phyloP scores from a whole-genome alignment of 2,797 vertebrate genomes.

The Spinus olivaceus region DNA sequence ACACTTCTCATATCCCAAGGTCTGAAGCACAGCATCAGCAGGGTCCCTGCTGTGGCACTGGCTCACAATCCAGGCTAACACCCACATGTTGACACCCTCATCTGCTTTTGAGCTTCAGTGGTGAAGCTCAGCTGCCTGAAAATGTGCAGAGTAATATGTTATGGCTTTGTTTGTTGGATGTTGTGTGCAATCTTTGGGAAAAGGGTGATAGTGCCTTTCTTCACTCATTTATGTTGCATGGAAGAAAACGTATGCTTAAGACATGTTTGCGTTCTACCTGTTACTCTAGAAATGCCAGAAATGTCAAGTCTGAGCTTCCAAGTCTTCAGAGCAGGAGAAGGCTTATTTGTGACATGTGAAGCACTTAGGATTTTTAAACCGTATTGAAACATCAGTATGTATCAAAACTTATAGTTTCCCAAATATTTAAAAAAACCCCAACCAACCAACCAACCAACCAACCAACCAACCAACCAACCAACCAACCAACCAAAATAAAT shows the following conservation, averaged over 20 bases:
- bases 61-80: neutral
- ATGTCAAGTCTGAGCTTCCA: neutral
- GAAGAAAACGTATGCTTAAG: neutral
- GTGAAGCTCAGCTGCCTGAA: neutral
- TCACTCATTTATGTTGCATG: neutral
- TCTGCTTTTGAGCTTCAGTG: neutral
- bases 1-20: too few species aligned
- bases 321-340: rapidly evolving
- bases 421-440: neutral
- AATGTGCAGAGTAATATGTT: neutral
- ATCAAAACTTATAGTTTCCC: neutral
- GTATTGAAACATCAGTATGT: neutral
- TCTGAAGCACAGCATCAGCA: neutral
- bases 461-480: neutral
- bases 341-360: neutral
- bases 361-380: neutral
- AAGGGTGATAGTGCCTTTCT: neutral
- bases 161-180: neutral
- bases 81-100: rapidly evolving
- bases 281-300: neutral
- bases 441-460: neutral
- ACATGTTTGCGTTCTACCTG: neutral
- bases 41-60: neutral
- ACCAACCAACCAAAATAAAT: neutral
- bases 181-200: neutral